phyloP scores from a whole-genome alignment of 2,888 invertebrate species.

The Heliconius charithonia region DNA sequence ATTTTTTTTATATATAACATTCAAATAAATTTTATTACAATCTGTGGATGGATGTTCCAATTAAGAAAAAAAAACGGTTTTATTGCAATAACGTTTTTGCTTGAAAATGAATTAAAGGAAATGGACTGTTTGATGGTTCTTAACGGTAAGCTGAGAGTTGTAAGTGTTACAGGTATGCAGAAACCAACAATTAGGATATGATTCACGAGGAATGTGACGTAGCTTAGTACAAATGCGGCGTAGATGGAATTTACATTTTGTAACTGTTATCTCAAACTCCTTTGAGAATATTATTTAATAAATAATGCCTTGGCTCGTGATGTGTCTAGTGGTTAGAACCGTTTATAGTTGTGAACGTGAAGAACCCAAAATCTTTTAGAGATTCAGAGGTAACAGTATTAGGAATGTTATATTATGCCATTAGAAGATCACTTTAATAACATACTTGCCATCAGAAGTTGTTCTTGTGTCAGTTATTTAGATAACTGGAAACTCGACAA shows the following conservation, averaged over 20 bases:
- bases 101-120: conserved; percentile 40
- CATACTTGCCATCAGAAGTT: no score
- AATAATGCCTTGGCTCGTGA: no score
- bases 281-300: no score
- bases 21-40: neutral
- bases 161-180: conserved; percentile 60
- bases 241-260: conserved; percentile 49
- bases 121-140: conserved; percentile 64
- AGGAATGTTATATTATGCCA: no score
- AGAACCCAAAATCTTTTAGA: no score
- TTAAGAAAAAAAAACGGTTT: conserved; percentile 3
- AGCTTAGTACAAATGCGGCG: conserved; percentile 48
- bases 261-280: no score
- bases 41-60: neutral
- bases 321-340: no score
- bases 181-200: conserved; percentile 62
- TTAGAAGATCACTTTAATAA: no score
- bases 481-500: no score
- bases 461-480: no score
- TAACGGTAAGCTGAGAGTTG: conserved; percentile 67
- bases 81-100: conserved; percentile 26
- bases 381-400: no score
- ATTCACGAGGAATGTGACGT: conserved; percentile 59
- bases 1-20: neutral
- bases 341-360: no score